A percentile compares a stretch with the other conserved stretches of the same genome.
Conservation (phyloP, 23 tunicate genomes). For the Botrylloides violaceus region DNA sequence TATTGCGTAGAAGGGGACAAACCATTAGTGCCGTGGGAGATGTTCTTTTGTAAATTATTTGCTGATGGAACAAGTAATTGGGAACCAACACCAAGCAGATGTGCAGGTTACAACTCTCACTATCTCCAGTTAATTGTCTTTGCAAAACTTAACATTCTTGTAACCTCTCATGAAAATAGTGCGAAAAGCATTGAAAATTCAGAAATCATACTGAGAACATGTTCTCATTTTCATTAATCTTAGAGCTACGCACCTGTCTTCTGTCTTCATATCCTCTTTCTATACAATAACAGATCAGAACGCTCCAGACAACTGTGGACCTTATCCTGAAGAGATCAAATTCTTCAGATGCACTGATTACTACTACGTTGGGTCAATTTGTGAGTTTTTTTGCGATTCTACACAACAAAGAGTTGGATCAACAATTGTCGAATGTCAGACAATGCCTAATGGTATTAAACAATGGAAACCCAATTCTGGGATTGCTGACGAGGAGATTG, state of each 20-base stretch:
- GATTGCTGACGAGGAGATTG: neutral
- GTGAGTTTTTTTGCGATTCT: neutral
- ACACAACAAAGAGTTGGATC: neutral
- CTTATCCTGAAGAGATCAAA: neutral
- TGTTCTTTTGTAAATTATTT: neutral
- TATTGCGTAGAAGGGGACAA: neutral
- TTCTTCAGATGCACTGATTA: neutral
- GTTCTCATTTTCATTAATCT: no score
- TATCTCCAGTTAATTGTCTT: no score
- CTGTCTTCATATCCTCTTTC: no score
- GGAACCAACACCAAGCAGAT: neutral
- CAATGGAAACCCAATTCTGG: neutral
- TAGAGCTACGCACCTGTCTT: no score
- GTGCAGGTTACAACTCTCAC: neutral
- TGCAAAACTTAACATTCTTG: no score
- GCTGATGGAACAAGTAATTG: neutral
- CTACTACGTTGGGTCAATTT: neutral
- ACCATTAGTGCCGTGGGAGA: neutral
- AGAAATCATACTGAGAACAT: no score
- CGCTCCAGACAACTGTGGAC: neutral
- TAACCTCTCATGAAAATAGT: no score
- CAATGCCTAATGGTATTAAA: neutral
- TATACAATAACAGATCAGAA: no score
- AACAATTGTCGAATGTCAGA: neutral
- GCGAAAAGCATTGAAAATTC: no score